phyloP scores from a whole-genome alignment of 2,888 invertebrate species.

The Gandaritis pyraliata region DNA sequence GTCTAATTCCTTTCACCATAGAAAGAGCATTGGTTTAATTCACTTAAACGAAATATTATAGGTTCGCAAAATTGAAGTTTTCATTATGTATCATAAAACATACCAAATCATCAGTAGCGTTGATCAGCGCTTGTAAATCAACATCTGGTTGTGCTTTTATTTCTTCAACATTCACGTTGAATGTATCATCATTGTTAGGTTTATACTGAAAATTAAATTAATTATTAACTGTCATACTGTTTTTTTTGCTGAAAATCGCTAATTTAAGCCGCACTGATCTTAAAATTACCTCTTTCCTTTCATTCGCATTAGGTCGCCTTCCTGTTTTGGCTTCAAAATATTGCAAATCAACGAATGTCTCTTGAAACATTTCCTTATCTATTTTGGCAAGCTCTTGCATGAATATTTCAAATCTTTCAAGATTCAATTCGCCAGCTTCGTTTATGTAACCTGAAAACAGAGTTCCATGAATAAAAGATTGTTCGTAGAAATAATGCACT shows the following conservation, averaged over 20 bases:
- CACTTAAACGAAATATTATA: too few relatives aligned
- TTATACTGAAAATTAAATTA: slow-evolving; percentile 66
- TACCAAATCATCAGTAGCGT: slow-evolving; percentile 86
- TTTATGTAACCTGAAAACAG: slow-evolving; percentile 92
- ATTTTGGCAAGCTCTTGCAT: slow-evolving; percentile 89
- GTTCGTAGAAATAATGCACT: not conserved
- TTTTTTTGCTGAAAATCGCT: not conserved
- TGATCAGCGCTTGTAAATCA: slow-evolving; percentile 86
- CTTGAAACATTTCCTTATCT: slow-evolving; percentile 90
- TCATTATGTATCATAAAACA: too few relatives aligned
- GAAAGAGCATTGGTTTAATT: too few relatives aligned
- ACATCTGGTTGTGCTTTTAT: slow-evolving; percentile 73
- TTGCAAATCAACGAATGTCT: slow-evolving; percentile 91
- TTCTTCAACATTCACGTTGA: slow-evolving; percentile 72
- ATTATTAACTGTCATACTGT: too few relatives aligned
- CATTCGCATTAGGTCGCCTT: slow-evolving; percentile 78
- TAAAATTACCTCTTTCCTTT: slow-evolving; percentile 65
- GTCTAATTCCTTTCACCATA: not conserved
- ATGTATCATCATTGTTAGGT: slow-evolving; percentile 79
- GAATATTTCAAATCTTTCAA: slow-evolving; percentile 93
- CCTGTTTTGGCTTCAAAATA: slow-evolving; percentile 93
- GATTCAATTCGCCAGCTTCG: slow-evolving; percentile 92
- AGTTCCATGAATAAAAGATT: not conserved
- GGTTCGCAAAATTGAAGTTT: too few relatives aligned
- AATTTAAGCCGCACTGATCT: not conserved